These are phyloP conservation scores for Percopsis omiscomaycus DNA, from an alignment of 2,797 vertebrate species.

Conservation along the genomic window DNA sequence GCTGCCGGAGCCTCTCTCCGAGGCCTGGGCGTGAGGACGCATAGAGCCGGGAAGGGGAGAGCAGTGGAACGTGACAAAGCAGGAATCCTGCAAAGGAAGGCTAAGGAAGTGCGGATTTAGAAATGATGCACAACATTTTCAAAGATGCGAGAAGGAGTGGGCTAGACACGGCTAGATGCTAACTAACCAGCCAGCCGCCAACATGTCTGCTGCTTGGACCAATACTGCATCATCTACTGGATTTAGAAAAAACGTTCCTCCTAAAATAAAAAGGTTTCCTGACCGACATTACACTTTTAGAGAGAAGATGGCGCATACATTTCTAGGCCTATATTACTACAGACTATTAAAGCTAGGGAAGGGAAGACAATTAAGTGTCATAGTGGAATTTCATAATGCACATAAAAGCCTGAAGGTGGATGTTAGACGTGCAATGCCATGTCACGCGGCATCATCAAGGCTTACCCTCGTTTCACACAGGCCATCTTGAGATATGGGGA, in stretches of 20 bases:
- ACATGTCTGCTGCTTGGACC: neutral
- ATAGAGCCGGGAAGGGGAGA: neutral
- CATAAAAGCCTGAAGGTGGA: too few relatives aligned
- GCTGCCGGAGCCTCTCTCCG: slow-evolving; percentile 15
- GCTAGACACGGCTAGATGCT: neutral
- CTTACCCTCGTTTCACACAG: slow-evolving; percentile 18
- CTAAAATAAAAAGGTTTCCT: too few relatives aligned
- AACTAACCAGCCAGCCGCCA: neutral
- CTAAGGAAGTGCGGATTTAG: neutral
- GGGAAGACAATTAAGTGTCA: too few relatives aligned
- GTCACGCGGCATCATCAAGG: slow-evolving; percentile 2
- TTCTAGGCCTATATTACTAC: neutral
- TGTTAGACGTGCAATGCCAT: too few relatives aligned
- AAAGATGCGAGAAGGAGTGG: neutral
- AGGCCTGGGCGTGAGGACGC: slow-evolving; percentile 1
- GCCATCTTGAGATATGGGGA: slow-evolving; percentile 1
- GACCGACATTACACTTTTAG: too few relatives aligned
- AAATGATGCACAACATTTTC: neutral
- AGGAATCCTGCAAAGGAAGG: neutral
- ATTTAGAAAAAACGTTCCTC: too few relatives aligned
- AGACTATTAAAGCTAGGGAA: neutral
- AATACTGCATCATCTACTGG: slow-evolving; percentile 6
- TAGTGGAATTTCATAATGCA: too few relatives aligned
- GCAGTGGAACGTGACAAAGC: slow-evolving; percentile 1
- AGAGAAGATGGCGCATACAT: too few relatives aligned